Percentiles rank a stretch among this genome's conserved stretches.
These are phyloP conservation scores for Isotomurus palustris DNA, from an alignment of 2,888 invertebrate species.

Conservation along the genomic window DNA sequence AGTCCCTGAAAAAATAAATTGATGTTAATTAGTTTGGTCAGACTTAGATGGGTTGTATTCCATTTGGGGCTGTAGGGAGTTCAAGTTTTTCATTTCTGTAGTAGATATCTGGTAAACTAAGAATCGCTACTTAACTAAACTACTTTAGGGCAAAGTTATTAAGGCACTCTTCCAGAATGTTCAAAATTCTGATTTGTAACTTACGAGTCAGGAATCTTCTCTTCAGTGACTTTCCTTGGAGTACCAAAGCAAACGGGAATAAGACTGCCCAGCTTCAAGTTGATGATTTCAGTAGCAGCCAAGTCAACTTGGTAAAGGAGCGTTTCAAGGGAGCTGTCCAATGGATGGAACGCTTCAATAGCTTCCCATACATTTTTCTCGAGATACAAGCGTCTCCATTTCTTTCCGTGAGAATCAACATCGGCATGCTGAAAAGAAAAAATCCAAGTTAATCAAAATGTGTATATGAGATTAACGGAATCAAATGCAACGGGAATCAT, in stretches of 20 bases:
- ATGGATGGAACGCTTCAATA: constrained; percentile 43
- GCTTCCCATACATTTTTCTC: constrained; percentile 38
- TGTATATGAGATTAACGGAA: not conserved
- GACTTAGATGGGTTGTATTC: too few species aligned
- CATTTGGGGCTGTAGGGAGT: too few species aligned
- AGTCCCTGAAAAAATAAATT: constrained; percentile 6
- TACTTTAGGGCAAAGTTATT: too few species aligned
- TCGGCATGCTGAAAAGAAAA: constrained; percentile 14
- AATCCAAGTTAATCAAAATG: not conserved
- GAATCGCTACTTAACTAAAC: too few species aligned
- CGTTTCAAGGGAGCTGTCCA: constrained; percentile 26
- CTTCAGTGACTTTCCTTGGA: constrained; percentile 25
- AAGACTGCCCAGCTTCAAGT: constrained; percentile 35
- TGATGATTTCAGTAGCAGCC: constrained; percentile 26
- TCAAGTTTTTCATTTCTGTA: too few species aligned
- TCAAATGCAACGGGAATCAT: not conserved
- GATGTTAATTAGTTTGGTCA: too few species aligned
- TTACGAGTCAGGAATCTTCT: constrained; percentile 21
- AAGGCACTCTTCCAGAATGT: too few species aligned
- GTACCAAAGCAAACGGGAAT: constrained; percentile 44
- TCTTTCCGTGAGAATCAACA: constrained; percentile 27
- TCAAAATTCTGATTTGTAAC: too few species aligned
- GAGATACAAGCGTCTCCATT: constrained; percentile 37
- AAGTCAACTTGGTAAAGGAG: constrained; percentile 32
- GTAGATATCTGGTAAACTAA: too few species aligned